These are phyloP conservation scores for Xenopus borealis DNA, from an alignment of 2,113 vertebrate genomes.

Conservation along the genomic window DNA sequence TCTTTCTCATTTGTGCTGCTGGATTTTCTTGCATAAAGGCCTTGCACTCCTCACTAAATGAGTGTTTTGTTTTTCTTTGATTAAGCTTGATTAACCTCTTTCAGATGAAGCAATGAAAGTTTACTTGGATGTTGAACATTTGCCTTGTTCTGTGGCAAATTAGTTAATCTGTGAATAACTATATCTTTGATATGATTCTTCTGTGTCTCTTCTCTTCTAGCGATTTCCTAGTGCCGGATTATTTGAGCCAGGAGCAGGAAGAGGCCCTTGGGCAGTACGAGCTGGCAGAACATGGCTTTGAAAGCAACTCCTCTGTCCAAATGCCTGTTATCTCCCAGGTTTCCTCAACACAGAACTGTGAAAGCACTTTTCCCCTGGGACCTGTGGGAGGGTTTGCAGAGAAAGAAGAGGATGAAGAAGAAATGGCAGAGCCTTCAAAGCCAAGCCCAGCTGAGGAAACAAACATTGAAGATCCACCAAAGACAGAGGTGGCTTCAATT, in stretches of 20 bases:
- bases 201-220: constrained; percentile 63
- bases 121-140: too few relatives aligned
- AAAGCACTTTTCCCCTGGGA: constrained; percentile 84
- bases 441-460: constrained; percentile 67
- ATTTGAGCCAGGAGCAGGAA: constrained; percentile 94
- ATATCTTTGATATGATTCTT: constrained; percentile 1
- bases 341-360: constrained; percentile 94
- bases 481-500: constrained; percentile 82
- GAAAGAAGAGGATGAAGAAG: constrained; percentile 72
- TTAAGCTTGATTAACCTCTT: too few relatives aligned
- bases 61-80: too few relatives aligned
- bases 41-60: too few relatives aligned
- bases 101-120: too few relatives aligned
- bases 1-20: too few relatives aligned
- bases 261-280: constrained; percentile 92
- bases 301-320: constrained; percentile 82
- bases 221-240: constrained; percentile 98
- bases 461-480: constrained; percentile 70
- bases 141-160: too few relatives aligned
- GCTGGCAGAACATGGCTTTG: constrained; percentile 84
- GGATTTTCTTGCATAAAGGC: too few relatives aligned
- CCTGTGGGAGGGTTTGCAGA: constrained; percentile 78
- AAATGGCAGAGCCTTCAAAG: constrained; percentile 71
- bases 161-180: neutral
- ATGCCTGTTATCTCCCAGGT: constrained; percentile 89